Evolutionary conservation across 1,140 invertebrate species (phyloP), one percentile per base, ranked within the genome.

Genomic region (Apis cerana): DNA sequence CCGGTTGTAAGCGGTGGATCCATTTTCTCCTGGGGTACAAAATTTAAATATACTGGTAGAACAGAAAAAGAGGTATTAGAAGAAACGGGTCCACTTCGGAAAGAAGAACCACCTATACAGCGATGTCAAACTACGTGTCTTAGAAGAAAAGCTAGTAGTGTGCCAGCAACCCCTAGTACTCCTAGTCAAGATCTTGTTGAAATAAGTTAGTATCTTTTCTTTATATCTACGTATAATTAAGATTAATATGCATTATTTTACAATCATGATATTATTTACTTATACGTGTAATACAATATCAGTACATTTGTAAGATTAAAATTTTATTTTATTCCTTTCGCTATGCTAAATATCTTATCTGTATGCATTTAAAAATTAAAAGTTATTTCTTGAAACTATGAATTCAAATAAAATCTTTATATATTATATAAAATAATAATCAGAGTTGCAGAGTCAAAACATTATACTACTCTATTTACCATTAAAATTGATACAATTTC

Each of bases 21-120:
- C 17, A 96, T 99, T 86, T 99, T 99, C 94, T 98, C 97, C 1
- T 97, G 97, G 96, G 98, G 98, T 61, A 98, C 98, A 62, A 98
- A 98, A 93, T 99, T 99, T 92, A 97, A 98, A 88, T 98, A 97
- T 93, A 97, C 97, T 72, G 98, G 98, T 4, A 95, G 98, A 78
- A 98, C 98, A 23, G 98, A 99, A 93, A 95, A 96, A 61, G 98
- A 99, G 94, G 97, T 98, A 74, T 93, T 98, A 70, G 96, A 97
- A 90, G 97, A 97, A 88, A 94, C 94, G 77, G 95, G 94, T 62
- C 95, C 95, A 52, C 91, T 95, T 33, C 92, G 93, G 33, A 94
- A 95, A 74, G 95, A 96, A 80, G 95, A 96, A 93, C 94, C 96
- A 86, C 88, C 94, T 89, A 95, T 96, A 88, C 94, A 95, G 92